Percentiles rank a stretch among this genome's conserved stretches.
These are phyloP conservation scores for Tetrax tetrax DNA, from an alignment of 2,113 vertebrate species.

Conservation along the genomic window DNA sequence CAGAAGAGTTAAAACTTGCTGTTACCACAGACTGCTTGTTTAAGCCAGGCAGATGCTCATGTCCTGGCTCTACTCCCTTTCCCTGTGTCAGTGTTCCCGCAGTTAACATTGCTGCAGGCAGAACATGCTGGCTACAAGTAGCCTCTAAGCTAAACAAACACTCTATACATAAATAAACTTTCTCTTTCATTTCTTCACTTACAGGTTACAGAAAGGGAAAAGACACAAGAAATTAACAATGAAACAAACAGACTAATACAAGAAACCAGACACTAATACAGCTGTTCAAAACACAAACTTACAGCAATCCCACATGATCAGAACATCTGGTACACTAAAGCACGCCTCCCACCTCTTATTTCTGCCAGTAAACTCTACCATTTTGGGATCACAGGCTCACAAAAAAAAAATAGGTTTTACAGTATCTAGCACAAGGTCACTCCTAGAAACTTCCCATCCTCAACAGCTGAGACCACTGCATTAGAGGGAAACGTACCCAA, in stretches of 20 bases:
- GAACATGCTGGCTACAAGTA: not conserved
- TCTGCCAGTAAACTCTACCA: not conserved
- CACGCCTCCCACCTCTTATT: not conserved
- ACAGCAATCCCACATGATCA: not conserved
- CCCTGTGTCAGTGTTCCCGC: not conserved
- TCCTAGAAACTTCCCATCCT: not conserved
- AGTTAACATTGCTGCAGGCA: not conserved
- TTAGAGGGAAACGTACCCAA: not conserved
- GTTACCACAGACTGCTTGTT: not conserved
- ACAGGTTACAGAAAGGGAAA: conserved; percentile 1
- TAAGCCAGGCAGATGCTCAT: not conserved
- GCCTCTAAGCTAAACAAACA: conserved; percentile 18
- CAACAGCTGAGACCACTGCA: not conserved
- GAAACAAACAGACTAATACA: not conserved
- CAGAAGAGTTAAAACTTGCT: not conserved
- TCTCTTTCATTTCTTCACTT: not conserved
- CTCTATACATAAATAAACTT: not conserved
- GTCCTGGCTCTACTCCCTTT: not conserved
- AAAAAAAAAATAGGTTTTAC: not conserved
- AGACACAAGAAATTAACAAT: not conserved
- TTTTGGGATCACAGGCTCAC: not conserved
- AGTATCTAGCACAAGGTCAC: not conserved
- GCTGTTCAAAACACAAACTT: not conserved
- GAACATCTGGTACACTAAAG: not conserved
- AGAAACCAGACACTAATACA: not conserved